Base-by-base conservation (phyloP, 2,888 invertebrate species). In the Sclerodermus sp. region DNA sequence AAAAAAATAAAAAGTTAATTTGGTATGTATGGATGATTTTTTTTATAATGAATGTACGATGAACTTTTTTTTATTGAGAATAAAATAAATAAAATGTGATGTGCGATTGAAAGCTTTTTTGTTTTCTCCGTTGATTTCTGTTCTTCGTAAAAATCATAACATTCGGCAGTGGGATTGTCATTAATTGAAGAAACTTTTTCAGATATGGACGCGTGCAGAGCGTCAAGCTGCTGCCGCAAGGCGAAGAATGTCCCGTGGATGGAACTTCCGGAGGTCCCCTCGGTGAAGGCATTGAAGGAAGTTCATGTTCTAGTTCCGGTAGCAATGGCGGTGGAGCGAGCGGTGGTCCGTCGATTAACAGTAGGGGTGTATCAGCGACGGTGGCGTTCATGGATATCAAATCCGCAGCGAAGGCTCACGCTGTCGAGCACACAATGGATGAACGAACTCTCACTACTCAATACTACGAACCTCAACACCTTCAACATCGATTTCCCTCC, bases 171-270 rank as follows among this genome's bases (percentile, higher is more conserved):
- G n/a, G n/a, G n/a, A n/a, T n/a, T n/a, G n/a, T n/a, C n/a, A n/a
- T n/a, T n/a, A n/a, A n/a, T n/a, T n/a, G n/a, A n/a, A n/a, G n/a
- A n/a, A n/a, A n/a, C n/a, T n/a, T n/a, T n/a, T n/a, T n/a, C 85
- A 94, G 94, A 85, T 94, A 93, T 93, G 94, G 94, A 84, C 93
- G 93, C 84, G 94, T 95, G 84, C 95, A 95, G 85, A 94, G 91
- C 87, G 93, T 93, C 85, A 93, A 93, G 84, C 84, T 94, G 82
- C 85, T 93, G 85, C 86, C 89, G 71, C 82, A 82, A 79, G 79
- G 80, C 79, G 77, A 79, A 62, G 76, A 75, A 58, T 77, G 79
- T 70, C 74, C 76, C 71, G 76, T 74, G 76, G 78, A 76, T 64
- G 76, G 77, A 63, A 66, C 70, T 65, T 71, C 72, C 68, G 80